Evolutionary conservation across 2,888 invertebrate genomes (phyloP), one percentile per base, ranked within the genome.

Genomic region (Campoletis raptor): DNA sequence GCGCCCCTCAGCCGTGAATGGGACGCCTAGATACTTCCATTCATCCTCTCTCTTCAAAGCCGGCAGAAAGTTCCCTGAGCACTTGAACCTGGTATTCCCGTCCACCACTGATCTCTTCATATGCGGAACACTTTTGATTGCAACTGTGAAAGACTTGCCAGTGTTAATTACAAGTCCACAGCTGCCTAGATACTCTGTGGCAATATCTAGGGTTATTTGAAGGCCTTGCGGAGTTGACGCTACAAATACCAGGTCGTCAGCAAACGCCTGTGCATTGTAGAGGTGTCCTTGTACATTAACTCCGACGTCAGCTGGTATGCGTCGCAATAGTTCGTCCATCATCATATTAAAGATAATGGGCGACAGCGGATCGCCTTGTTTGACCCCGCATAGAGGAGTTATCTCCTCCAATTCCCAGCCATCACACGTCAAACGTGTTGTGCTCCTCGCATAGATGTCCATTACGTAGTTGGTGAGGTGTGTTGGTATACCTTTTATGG

Each of bases 341-440:
- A 87, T 78, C 74, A 89, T 12, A 40, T 89, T 89, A 18, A 90
- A 90, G 0, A 89, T 24, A 0, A 89, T 78, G 0, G 85, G 90
- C 0, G 89, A 90, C 0, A 90, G 66, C 0, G 90, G 90, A 54
- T 90, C 90, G 4, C 90, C 89, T 37, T 90, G 90, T 37, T 85
- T 90, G 0, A 90, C 91, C 0, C 90, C 89, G 15, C 88, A 67
- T 7, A 37, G 64, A 0, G 86, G 86, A 8, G 72, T 45, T 0
- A 89, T 85, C 6, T 45, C 15, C 1, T 80, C 69, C 0, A 87
- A 85, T 21, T 36, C 73, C 84, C 85, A 87, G 0, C 42, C 72
- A 0, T 52, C 70, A 15, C 83, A 82, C 0, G 30, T 5, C 10
- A 89, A 61, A 3, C 57, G 76, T 2, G 88, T 88, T 6, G 36